Percentiles rank a stretch among this genome's conserved stretches.
These are phyloP conservation scores for Trichacis sp. DNA, from an alignment of 2,888 invertebrate species.

Conservation along the genomic window DNA sequence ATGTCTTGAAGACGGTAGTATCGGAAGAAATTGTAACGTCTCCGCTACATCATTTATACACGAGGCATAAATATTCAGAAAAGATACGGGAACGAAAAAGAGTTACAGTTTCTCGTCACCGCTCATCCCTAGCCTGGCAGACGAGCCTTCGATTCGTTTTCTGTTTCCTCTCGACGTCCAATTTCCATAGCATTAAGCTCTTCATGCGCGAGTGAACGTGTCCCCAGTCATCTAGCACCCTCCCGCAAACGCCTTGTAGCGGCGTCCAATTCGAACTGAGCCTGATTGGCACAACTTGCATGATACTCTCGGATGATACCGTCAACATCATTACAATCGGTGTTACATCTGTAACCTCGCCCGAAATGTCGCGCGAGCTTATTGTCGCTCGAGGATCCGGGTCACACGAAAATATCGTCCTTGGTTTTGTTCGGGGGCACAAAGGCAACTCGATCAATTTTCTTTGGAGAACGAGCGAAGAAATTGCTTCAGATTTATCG, in stretches of 20 bases:
- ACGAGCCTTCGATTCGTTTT: conserved; percentile 45
- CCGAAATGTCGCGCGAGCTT: conserved; percentile 13
- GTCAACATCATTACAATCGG: conserved; percentile 31
- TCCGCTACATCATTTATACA: no score
- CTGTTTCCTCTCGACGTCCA: conserved; percentile 61
- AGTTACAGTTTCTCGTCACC: no score
- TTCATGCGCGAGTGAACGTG: conserved; percentile 52
- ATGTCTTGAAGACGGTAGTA: no score
- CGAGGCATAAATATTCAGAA: no score
- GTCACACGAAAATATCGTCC: not conserved
- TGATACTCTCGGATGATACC: conserved; percentile 32
- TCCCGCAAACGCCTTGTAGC: conserved; percentile 33
- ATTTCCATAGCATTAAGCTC: conserved; percentile 65
- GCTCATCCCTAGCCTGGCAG: not conserved
- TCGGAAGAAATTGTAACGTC: no score
- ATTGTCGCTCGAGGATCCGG: conserved; percentile 10
- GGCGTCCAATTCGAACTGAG: conserved; percentile 36
- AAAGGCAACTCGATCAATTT: conserved; percentile 19
- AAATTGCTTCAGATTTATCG: conserved; percentile 4
- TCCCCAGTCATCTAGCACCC: conserved; percentile 42
- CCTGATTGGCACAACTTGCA: conserved; percentile 26
- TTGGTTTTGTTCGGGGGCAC: conserved; percentile 10
- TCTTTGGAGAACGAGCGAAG: not conserved
- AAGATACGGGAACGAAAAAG: no score
- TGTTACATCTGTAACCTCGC: conserved; percentile 32